Conservation (phyloP, 2,113 vertebrate genomes). For the Budorcas taxicolor region DNA sequence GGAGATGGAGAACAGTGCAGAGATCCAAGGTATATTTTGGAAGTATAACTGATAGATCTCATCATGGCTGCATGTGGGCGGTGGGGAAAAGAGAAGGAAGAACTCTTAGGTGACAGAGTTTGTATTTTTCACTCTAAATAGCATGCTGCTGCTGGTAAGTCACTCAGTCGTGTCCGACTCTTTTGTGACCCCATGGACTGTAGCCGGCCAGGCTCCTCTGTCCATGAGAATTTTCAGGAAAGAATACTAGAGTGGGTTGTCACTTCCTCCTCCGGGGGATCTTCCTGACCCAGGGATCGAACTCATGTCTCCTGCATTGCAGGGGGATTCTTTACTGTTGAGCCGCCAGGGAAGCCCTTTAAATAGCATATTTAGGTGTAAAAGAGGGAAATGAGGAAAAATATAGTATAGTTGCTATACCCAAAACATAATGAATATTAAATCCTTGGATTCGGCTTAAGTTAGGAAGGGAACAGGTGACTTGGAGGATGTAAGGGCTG, state of each 20-base stretch:
- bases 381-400: neutral
- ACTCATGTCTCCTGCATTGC: neutral
- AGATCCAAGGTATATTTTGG: neutral
- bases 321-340: neutral
- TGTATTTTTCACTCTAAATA: neutral
- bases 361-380: neutral
- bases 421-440: neutral
- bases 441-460: neutral
- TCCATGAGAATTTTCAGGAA: neutral
- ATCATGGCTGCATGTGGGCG: neutral
- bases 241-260: neutral
- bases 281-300: neutral
- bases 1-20: neutral
- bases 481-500: neutral
- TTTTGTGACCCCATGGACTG: neutral
- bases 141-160: neutral
- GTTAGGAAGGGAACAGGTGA: neutral
- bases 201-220: neutral
- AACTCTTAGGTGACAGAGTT: neutral
- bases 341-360: neutral
- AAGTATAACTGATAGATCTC: neutral
- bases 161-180: neutral
- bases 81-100: neutral
- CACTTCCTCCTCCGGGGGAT: neutral
- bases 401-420: neutral